phyloP scores from a whole-genome alignment of 2,888 invertebrate genomes.

The Drosophila recens region DNA sequence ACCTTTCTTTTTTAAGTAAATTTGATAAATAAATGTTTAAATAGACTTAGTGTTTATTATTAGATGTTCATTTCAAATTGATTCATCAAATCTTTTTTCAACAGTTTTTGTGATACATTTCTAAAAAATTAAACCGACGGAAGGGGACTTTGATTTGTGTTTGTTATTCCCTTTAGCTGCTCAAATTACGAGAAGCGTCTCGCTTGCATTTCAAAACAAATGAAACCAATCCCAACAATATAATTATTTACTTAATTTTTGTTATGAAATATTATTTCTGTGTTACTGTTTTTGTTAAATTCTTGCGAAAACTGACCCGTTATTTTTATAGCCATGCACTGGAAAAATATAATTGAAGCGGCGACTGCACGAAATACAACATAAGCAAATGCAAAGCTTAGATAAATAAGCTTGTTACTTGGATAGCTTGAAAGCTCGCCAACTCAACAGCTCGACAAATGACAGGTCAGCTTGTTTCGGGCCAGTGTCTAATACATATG shows the following conservation, averaged over 20 bases:
- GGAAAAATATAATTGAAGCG: constrained; percentile 41
- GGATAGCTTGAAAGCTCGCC: constrained; percentile 9
- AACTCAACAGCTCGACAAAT: constrained; percentile 34
- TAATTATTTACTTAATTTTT: constrained; percentile 34
- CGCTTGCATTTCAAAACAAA: constrained; percentile 45
- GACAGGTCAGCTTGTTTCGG: constrained; percentile 66
- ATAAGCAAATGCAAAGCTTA: constrained; percentile 49
- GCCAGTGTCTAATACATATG: constrained; percentile 13
- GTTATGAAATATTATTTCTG: constrained; percentile 9
- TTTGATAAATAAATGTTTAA: no score
- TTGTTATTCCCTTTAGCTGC: constrained; percentile 27
- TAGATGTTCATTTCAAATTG: background rate
- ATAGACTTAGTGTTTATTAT: no score
- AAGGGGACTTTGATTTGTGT: constrained; percentile 11
- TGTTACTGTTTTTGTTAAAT: constrained; percentile 35
- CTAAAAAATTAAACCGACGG: constrained; percentile 3
- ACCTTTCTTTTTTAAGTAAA: no score
- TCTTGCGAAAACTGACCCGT: constrained; percentile 55
- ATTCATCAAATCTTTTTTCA: constrained; percentile 1
- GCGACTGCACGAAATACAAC: constrained; percentile 19
- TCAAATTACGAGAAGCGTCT: constrained; percentile 30
- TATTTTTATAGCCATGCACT: constrained; percentile 34
- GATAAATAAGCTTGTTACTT: constrained; percentile 53
- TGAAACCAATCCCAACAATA: constrained; percentile 27
- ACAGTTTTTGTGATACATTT: no score